Percentiles rank a stretch among this genome's conserved stretches.
phyloP scores from a whole-genome alignment of 2,113 vertebrate species.

The Malurus melanocephalus region DNA sequence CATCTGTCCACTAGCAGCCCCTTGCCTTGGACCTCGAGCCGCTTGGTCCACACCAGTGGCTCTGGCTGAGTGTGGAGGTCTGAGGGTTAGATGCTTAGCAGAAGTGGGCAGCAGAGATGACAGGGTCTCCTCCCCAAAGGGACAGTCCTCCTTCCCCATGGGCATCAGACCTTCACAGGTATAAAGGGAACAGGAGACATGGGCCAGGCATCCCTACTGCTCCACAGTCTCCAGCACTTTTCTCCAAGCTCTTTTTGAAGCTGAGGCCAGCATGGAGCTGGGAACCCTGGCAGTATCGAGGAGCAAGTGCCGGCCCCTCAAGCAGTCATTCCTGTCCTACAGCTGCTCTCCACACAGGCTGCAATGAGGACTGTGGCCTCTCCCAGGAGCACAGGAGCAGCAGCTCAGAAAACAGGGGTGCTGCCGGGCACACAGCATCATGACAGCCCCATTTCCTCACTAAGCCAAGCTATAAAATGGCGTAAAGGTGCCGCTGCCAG shows the following conservation, averaged over 20 bases:
- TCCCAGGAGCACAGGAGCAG: neutral
- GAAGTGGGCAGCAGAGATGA: fast-evolving
- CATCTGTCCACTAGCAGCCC: neutral
- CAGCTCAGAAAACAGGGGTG: neutral
- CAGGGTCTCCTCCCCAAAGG: fast-evolving
- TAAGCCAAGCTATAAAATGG: slow-evolving; percentile 30
- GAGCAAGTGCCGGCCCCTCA: neutral
- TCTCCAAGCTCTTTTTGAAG: neutral
- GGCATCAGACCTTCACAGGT: neutral
- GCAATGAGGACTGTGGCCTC: neutral
- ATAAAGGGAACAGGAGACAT: neutral
- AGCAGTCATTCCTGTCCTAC: neutral
- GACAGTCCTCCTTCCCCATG: fast-evolving
- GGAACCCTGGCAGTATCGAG: neutral
- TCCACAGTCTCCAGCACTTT: neutral
- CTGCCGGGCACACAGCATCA: neutral
- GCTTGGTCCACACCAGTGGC: neutral
- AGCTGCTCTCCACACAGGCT: neutral
- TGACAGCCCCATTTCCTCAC: neutral
- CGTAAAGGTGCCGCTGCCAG: neutral
- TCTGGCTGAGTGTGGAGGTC: neutral
- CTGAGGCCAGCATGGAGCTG: neutral
- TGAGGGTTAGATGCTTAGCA: neutral
- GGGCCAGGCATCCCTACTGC: neutral
- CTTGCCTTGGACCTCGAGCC: fast-evolving